Evolutionary conservation across 35 echinoderm and acorn worm genomes (phyloP).

Genomic region (Ptychodera flava): DNA sequence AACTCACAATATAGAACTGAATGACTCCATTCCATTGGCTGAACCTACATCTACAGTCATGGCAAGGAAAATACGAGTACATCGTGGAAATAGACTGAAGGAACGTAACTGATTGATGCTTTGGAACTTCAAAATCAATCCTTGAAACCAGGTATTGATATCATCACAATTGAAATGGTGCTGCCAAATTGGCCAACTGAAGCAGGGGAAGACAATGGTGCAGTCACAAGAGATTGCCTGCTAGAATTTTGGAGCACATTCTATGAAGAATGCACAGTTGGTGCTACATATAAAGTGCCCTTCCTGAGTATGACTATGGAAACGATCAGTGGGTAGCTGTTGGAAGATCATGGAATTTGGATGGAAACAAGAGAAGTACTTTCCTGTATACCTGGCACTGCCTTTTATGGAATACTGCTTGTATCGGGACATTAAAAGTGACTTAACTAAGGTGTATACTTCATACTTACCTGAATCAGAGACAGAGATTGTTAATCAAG

Average conservation of each 20-base stretch:
- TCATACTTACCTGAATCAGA: background rate
- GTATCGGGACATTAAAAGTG: background rate
- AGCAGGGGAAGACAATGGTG: constrained; percentile 14
- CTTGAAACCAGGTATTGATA: no score
- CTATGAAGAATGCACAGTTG: constrained; percentile 9
- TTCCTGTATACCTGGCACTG: constrained; percentile 3
- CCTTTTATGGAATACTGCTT: constrained; percentile 17
- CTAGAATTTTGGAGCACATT: constrained; percentile 20
- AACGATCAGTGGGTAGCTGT: background rate
- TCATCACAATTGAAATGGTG: no score
- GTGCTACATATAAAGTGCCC: constrained; percentile 19
- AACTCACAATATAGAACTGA: no score
- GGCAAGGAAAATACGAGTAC: no score
- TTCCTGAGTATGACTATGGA: constrained; percentile 26
- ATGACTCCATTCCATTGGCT: no score
- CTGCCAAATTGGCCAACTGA: constrained; percentile 19
- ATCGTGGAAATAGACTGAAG: no score
- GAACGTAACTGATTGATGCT: no score
- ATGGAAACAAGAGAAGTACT: constrained; percentile 11
- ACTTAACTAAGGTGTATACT: constrained; percentile 2
- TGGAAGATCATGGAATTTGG: constrained; percentile 23
- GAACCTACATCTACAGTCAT: no score
- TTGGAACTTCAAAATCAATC: constrained; percentile 8
- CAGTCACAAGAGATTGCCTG: constrained; percentile 22
- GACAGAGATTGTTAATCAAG: background rate